phyloP scores from a whole-genome alignment of 1,140 invertebrate genomes.

The Alviniconcha marisindica region DNA sequence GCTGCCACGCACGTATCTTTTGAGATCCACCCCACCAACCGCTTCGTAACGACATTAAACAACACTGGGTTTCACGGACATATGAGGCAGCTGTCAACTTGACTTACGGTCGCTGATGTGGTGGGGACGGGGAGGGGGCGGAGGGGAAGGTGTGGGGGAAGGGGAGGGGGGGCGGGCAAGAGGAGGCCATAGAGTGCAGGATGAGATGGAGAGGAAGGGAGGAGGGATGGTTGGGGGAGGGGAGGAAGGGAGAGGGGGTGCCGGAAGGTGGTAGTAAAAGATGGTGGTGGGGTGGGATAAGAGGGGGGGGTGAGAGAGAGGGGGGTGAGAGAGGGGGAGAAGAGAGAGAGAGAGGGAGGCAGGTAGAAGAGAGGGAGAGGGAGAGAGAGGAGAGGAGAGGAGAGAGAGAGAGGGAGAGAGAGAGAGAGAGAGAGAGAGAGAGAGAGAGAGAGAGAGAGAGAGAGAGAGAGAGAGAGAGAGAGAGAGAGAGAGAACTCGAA shows the following conservation, averaged over 20 bases:
- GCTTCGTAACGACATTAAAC: too few species aligned
- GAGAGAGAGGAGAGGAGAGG: neutral
- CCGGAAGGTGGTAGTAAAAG: neutral
- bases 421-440: neutral
- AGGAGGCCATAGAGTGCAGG: neutral
- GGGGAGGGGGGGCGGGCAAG: neutral
- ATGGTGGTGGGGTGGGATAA: neutral
- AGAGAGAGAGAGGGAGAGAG: slow-evolving; percentile 6
- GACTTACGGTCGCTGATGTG: too few species aligned
- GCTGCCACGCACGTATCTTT: too few species aligned
- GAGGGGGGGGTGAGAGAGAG: too few species aligned
- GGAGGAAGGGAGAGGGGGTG: neutral
- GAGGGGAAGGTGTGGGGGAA: too few species aligned
- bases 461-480: neutral
- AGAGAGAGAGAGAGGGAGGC: neutral
- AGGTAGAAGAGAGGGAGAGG: neutral
- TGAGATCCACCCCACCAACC: too few species aligned
- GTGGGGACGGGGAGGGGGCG: too few species aligned
- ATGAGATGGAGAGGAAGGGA: neutral
- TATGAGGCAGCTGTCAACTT: too few species aligned
- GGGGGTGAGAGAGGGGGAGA: neutral
- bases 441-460: neutral
- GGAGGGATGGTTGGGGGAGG: neutral
- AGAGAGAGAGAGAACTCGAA: neutral
- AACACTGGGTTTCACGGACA: too few species aligned